phyloP scores from a whole-genome alignment of 1,140 invertebrate genomes.

The Agrypnia vestita region DNA sequence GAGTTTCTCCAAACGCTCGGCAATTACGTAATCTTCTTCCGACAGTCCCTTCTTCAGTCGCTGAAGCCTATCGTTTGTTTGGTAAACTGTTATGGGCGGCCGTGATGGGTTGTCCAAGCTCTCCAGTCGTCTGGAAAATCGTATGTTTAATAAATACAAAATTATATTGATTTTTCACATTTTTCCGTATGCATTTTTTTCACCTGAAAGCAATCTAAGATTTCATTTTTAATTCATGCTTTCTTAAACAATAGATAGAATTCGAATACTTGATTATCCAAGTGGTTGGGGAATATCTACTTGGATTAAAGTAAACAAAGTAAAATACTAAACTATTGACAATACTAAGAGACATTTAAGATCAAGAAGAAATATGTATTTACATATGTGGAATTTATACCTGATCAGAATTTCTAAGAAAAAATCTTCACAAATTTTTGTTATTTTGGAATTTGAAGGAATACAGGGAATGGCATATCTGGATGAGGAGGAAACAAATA shows the following conservation, averaged over 20 bases:
- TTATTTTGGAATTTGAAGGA: background rate
- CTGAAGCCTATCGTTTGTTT: slow-evolving; percentile 66
- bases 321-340: too few relatives aligned
- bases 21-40: slow-evolving; percentile 71
- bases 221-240: too few relatives aligned
- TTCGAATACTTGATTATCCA: too few relatives aligned
- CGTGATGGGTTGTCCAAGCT: slow-evolving; percentile 67
- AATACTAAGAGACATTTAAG: too few relatives aligned
- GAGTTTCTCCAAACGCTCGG: slow-evolving; percentile 75
- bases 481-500: background rate
- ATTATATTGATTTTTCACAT: too few relatives aligned
- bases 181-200: too few relatives aligned
- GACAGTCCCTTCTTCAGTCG: slow-evolving; percentile 66
- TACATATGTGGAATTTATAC: background rate
- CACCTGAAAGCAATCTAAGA: too few relatives aligned
- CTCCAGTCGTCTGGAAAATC: slow-evolving; percentile 61
- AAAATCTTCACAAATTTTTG: background rate
- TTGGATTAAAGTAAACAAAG: too few relatives aligned
- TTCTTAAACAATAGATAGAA: too few relatives aligned
- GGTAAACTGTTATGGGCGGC: slow-evolving; percentile 72
- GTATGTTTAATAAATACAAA: background rate
- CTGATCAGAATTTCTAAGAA: slow-evolving; percentile 4
- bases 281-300: too few relatives aligned
- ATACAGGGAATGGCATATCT: background rate
- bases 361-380: background rate